Evolutionary conservation across 2,113 vertebrate species (phyloP), one percentile per base, ranked within the genome.

Genomic region (Cnemophilus loriae): DNA sequence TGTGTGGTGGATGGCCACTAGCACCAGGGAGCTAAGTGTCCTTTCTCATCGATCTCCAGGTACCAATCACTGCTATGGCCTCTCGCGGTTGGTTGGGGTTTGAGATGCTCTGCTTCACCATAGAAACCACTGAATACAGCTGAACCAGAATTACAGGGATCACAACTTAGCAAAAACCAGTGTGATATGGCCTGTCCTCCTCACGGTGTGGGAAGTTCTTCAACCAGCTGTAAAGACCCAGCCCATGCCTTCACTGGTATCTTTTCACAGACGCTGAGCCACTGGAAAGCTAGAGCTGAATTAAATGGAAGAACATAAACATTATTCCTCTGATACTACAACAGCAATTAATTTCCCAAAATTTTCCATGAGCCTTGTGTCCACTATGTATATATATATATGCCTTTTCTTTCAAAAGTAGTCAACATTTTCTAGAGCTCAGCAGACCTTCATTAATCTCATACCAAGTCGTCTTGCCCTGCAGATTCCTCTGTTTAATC

Each of bases 11-110:
- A 47, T 50, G 42, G 63, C 14, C 35, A 22, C 35, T 3, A 44
- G 26, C 55, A 59, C 11, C 0, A 0, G 3, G 47, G 6, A 84
- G n/a, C 21, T 35, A 17, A 20, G 6, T 22, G 7, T 35, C 65
- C 32, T 2, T 85, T 42, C 44, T 75, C 24, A 41, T 17, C 57
- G 13, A 5, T 13, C 19, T 68, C 37, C 57, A 90, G 28, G 6
- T 24, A 73, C 46, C 59, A 74, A 26, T 22, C 0, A 1, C 6
- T n/a, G 26, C 19, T 37, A 3, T 21, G 63, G 28, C 37, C 22
- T 74, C 56, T 50, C 8, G 1, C 33, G 53, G 28, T 0, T 44
- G 27, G 7, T 10, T 4, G 35, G n/a, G 27, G 6, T 44, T 52
- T 39, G 10, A 33, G 19, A 46, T 44, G 33, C 44, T 88, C 71